Conservation (phyloP, 2,113 vertebrate species). For the Callospermophilus lateralis region DNA sequence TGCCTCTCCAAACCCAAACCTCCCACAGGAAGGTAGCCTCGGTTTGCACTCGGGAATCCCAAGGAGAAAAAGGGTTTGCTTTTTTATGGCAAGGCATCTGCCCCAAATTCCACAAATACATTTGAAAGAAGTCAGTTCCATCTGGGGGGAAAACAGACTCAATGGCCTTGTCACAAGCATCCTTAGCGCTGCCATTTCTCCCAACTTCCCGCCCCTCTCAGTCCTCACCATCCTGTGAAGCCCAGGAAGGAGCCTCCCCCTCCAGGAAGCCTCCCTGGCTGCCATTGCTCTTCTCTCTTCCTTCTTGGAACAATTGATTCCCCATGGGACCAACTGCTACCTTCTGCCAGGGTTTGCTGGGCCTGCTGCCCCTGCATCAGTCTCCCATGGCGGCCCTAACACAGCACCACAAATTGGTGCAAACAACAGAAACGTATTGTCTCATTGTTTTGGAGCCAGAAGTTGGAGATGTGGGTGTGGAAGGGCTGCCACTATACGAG, state of each 20-base stretch:
- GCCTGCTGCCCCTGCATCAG: fast-evolving
- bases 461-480: not conserved
- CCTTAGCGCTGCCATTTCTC: not conserved
- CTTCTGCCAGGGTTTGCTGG: not conserved
- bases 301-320: no score
- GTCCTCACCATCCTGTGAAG: not conserved
- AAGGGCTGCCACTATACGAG: no score
- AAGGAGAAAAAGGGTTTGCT: not conserved
- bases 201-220: no score
- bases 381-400: not conserved
- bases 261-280: not conserved
- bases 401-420: not conserved
- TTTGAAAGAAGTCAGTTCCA: not conserved
- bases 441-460: not conserved
- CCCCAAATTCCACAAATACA: not conserved
- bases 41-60: not conserved
- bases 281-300: fast-evolving
- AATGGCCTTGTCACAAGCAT: not conserved
- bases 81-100: not conserved
- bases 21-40: fast-evolving
- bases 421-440: fast-evolving
- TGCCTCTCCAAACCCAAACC: not conserved
- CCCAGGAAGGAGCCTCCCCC: not conserved
- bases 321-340: no score
- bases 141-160: no score